These are phyloP conservation scores for Xenopus tropicalis DNA, from an alignment of 2,113 vertebrate genomes.

Conservation along the genomic window UCB_Xtro_10.0 CM004449.2:95844001-95844500, in stretches of 20 bases:
- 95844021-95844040: too few relatives aligned
- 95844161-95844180: too few relatives aligned
- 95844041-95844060: too few relatives aligned
- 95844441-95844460: conserved; percentile 11
- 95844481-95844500: conserved; percentile 21
- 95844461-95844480: conserved; percentile 16
- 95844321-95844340: background rate
- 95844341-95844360: background rate
- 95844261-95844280: conserved; percentile 22
- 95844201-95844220: background rate
- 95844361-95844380: background rate
- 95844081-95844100: too few relatives aligned
- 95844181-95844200: background rate
- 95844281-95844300: conserved; percentile 16
- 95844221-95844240: conserved; percentile 15
- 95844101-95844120: too few relatives aligned
- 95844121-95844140: too few relatives aligned
- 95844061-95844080: too few relatives aligned
- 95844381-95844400: background rate
- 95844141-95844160: too few relatives aligned
- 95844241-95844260: conserved; percentile 10
- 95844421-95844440: background rate
- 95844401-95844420: conserved; percentile 2
- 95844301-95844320: background rate
- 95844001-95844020: too few relatives aligned